Evolutionary conservation across 1,140 invertebrate species (phyloP).

Genomic region (Latrodectus geometricus): DNA sequence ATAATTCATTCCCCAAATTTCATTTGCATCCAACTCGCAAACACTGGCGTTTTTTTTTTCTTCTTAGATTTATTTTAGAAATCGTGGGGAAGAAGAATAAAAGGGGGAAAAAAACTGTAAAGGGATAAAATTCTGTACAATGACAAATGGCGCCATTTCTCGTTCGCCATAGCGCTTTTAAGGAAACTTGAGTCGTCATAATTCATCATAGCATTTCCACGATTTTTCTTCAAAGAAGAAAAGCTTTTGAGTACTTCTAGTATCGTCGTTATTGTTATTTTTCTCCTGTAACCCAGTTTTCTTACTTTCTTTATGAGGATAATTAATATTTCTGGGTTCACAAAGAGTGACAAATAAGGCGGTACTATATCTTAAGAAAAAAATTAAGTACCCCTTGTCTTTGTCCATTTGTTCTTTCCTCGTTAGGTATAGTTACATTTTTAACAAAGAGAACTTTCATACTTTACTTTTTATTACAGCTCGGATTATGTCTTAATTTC

Average conservation of each 20-base stretch:
- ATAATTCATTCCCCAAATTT: constrained; percentile 43
- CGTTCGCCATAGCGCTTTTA: constrained; percentile 32
- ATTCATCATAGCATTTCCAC: constrained; percentile 53
- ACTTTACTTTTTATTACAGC: too few species aligned
- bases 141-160: constrained; percentile 46
- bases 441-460: too few species aligned
- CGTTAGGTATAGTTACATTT: too few species aligned
- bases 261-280: constrained; percentile 45
- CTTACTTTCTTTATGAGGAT: constrained; percentile 43
- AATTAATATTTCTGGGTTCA: constrained; percentile 34
- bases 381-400: background rate
- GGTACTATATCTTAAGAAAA: constrained; percentile 8
- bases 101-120: background rate
- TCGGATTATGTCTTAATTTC: too few species aligned
- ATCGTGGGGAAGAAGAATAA: constrained; percentile 1
- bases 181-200: constrained; percentile 43
- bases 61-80: constrained; percentile 4
- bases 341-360: constrained; percentile 17
- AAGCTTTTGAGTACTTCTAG: constrained; percentile 35
- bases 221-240: constrained; percentile 4
- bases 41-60: constrained; percentile 39
- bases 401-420: background rate
- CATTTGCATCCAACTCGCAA: constrained; percentile 35
- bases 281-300: constrained; percentile 38
- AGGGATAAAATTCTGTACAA: constrained; percentile 29